Evolutionary conservation across 2,888 invertebrate species (phyloP).

Genomic region (Acronicta psi): DNA sequence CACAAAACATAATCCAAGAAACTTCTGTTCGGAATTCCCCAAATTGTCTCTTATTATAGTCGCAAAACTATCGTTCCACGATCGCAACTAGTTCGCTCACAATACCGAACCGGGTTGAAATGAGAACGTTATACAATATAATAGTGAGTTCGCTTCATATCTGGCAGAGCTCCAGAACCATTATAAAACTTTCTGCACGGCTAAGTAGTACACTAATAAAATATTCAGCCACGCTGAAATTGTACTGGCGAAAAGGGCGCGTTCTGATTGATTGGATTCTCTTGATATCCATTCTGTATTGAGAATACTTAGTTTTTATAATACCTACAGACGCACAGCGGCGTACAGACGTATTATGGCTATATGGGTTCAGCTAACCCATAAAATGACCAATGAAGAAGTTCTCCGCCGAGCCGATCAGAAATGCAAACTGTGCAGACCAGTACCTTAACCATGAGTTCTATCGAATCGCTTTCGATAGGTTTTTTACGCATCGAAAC

Average conservation of each 20-base stretch:
- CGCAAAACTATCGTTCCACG: constrained; percentile 27
- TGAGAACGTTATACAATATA: constrained; percentile 58
- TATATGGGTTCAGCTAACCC: too few relatives aligned
- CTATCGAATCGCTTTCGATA: too few relatives aligned
- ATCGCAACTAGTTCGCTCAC: constrained; percentile 37
- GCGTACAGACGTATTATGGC: too few relatives aligned
- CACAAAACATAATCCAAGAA: constrained; percentile 5
- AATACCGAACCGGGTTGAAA: constrained; percentile 47
- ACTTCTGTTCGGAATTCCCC: constrained; percentile 8
- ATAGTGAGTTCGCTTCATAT: constrained; percentile 62
- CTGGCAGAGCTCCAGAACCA: constrained; percentile 80
- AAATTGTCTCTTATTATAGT: constrained; percentile 15
- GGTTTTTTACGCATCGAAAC: too few relatives aligned
- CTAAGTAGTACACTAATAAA: constrained; percentile 81
- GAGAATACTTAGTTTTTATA: not conserved
- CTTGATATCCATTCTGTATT: constrained; percentile 2
- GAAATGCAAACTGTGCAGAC: too few relatives aligned
- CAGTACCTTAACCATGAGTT: too few relatives aligned
- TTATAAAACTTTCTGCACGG: constrained; percentile 79
- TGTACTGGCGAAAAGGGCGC: constrained; percentile 17
- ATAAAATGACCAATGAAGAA: too few relatives aligned
- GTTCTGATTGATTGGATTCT: constrained; percentile 45
- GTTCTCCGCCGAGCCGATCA: too few relatives aligned
- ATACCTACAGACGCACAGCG: not conserved
- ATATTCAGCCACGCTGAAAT: constrained; percentile 71